Evolutionary conservation across 2,797 vertebrate species (phyloP).

Genomic region (Falco biarmicus): DNA sequence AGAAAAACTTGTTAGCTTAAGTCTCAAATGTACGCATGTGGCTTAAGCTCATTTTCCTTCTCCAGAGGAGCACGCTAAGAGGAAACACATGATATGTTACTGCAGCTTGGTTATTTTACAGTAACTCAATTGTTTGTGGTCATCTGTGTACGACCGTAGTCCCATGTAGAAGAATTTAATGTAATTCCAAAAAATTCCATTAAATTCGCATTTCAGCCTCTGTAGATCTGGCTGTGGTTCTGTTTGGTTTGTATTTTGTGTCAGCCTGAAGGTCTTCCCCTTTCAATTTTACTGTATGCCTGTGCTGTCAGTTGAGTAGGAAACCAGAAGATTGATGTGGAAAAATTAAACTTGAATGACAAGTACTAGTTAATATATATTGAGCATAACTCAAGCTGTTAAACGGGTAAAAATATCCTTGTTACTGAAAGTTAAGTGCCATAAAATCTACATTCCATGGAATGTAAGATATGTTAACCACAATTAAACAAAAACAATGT

Average conservation of each 20-base stretch:
- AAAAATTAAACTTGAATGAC: neutral
- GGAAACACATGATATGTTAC: neutral
- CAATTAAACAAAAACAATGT: neutral
- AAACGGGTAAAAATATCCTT: neutral
- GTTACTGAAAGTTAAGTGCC: neutral
- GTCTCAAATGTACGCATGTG: neutral
- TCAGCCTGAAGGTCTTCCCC: neutral
- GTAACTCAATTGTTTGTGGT: neutral
- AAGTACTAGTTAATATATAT: neutral
- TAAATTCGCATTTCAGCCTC: neutral
- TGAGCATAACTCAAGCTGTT: neutral
- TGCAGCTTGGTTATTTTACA: slow-evolving; percentile 3
- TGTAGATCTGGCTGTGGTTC: neutral
- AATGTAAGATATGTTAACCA: neutral
- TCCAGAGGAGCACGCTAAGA: neutral
- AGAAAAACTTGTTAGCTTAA: slow-evolving; percentile 1
- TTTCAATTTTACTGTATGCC: neutral
- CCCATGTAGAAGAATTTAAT: neutral
- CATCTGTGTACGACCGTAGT: neutral
- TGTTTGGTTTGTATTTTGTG: neutral
- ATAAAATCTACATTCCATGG: slow-evolving; percentile 14
- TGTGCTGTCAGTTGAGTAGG: neutral
- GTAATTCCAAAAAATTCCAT: neutral
- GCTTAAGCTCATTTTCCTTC: slow-evolving; percentile 12
- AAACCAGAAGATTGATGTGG: neutral